Evolutionary conservation across 2,888 invertebrate genomes (phyloP).

Genomic region (Eledone cirrhosa): DNA sequence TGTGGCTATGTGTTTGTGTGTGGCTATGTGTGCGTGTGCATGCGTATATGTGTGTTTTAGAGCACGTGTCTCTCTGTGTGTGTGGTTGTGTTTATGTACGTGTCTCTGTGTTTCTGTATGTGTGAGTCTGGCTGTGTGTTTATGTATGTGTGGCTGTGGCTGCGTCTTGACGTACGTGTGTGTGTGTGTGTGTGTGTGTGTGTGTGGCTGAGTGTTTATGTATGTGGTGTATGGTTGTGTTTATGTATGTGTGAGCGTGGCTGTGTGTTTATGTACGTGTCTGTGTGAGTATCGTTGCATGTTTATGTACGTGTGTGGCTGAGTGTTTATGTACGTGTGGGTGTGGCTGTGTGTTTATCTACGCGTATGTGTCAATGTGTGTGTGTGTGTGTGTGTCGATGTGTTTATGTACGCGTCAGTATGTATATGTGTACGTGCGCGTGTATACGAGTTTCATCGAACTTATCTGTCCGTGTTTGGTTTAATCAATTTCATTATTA

Average conservation of each 20-base stretch:
- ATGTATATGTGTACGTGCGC: background rate
- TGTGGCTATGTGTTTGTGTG: too few species aligned
- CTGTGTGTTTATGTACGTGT: background rate
- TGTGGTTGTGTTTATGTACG: too few species aligned
- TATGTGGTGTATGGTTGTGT: background rate
- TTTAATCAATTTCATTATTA: too few species aligned
- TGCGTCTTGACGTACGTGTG: background rate
- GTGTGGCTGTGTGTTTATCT: background rate
- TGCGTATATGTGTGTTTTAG: too few species aligned
- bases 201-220: too few species aligned
- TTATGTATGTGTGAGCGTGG: background rate
- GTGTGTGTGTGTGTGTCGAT: conserved; percentile 5
- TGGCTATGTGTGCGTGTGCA: too few species aligned
- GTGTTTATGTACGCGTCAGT: background rate
- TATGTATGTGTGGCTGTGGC: too few species aligned
- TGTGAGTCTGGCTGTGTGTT: too few species aligned
- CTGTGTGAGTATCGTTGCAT: background rate
- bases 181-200: background rate
- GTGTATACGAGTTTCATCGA: background rate
- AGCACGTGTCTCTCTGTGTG: too few species aligned
- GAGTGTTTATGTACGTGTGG: background rate
- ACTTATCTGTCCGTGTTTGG: background rate
- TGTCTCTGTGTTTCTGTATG: too few species aligned
- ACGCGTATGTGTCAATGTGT: background rate
- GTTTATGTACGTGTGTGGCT: background rate